phyloP scores from a whole-genome alignment of 1,140 invertebrate genomes.

The Drosophila sechellia region DNA sequence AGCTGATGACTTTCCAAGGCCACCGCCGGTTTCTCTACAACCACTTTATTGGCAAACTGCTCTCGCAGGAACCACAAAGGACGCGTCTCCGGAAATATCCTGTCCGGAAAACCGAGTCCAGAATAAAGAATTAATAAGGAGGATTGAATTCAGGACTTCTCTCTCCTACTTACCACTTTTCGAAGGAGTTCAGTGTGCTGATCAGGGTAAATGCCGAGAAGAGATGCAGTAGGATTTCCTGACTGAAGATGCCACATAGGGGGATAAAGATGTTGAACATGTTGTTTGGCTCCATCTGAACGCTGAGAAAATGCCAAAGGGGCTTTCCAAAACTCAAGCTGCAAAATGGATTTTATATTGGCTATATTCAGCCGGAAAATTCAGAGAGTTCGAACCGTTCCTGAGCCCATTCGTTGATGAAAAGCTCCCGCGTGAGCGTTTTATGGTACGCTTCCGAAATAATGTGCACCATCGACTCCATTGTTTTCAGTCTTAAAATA shows the following conservation, averaged over 20 bases:
- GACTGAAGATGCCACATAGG: constrained; percentile 55
- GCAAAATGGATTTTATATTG: background rate
- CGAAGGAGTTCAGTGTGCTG: constrained; percentile 58
- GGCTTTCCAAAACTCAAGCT: constrained; percentile 47
- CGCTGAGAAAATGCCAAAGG: constrained; percentile 42
- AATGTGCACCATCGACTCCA: constrained; percentile 23
- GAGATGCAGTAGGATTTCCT: constrained; percentile 56
- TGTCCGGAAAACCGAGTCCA: constrained; percentile 3
- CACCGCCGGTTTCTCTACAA: constrained; percentile 3
- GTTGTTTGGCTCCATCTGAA: constrained; percentile 45
- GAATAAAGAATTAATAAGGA: no score
- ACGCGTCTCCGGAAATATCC: constrained; percentile 66
- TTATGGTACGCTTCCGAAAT: constrained; percentile 32
- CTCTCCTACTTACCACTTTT: constrained; percentile 64
- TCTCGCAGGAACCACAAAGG: constrained; percentile 75
- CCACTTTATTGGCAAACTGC: constrained; percentile 16
- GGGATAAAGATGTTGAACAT: constrained; percentile 65
- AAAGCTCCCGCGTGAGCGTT: constrained; percentile 48
- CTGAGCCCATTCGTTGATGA: constrained; percentile 68
- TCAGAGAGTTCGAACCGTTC: constrained; percentile 39
- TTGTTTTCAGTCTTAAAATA: background rate
- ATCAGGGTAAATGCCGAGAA: constrained; percentile 42
- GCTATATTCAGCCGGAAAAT: background rate
- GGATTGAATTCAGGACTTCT: no score
- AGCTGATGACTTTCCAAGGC: constrained; percentile 50